Evolutionary conservation across 2,113 vertebrate genomes (phyloP).

Genomic region (Neolamprologus hecqui): DNA sequence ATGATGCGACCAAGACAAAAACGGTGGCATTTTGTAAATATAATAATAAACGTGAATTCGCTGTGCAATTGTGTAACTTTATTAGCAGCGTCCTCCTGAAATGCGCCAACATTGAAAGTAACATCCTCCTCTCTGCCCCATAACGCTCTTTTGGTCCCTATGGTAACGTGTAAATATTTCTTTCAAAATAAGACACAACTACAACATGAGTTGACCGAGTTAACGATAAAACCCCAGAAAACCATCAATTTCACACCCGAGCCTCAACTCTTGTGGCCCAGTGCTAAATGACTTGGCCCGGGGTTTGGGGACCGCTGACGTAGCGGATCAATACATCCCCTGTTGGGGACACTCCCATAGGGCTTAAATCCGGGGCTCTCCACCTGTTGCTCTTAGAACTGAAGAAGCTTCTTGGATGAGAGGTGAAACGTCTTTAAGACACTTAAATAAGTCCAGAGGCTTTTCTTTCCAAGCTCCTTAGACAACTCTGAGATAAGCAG

Average conservation of each 20-base stretch:
- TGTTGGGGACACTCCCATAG: neutral
- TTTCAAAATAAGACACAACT: neutral
- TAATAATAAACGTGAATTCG: rapidly evolving
- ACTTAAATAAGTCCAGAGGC: neutral
- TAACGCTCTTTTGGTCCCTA: neutral
- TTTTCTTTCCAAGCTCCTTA: neutral
- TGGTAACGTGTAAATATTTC: neutral
- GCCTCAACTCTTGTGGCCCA: rapidly evolving
- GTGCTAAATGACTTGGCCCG: neutral
- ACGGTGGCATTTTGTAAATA: neutral
- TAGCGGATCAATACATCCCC: neutral
- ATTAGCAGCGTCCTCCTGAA: neutral
- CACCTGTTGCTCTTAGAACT: neutral
- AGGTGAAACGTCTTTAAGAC: neutral
- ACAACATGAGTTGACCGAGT: rapidly evolving
- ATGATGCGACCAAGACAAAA: neutral
- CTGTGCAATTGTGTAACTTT: neutral
- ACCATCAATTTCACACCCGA: neutral
- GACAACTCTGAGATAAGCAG: neutral
- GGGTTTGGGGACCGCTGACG: neutral
- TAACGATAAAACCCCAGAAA: neutral
- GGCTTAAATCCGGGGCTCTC: neutral
- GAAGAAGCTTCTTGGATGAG: neutral
- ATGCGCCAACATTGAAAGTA: neutral
- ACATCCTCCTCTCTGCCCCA: neutral